Base-by-base conservation (phyloP, 2,797 vertebrate genomes). In the Molossus molossus region DNA sequence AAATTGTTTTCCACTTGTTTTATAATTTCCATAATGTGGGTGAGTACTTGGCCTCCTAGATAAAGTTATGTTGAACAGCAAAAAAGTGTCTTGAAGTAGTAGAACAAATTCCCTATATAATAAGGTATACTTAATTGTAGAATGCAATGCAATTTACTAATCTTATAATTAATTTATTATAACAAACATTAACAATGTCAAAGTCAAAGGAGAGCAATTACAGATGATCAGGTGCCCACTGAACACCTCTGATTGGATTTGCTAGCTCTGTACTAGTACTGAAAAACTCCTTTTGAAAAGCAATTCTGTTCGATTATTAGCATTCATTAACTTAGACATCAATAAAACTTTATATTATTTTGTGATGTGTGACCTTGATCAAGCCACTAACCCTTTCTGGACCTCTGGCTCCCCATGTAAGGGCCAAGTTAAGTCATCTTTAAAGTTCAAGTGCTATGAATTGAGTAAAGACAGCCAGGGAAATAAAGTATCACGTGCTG, bases 1-100 rank as follows among this genome's bases (percentile, higher is more conserved):
- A 60, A 67, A 64, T 67, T 84, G 5, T 70, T 88, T 86, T 90
- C 85, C 69, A 90, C 25, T 76, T 82, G 65, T 23, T 93, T 81
- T 37, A 55, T 87, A 88, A 76, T 91, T 92, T 96, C 5, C n/a
- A 37, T 65, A 25, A 65, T 60, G 12, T 84, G 7, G 1, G 0
- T 70, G 29, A 76, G 3, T 76, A 3, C 25, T 94, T 89, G 79
- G 18, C 33, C 81, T 29, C 25, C 50, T 97, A 15, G 4, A 90
- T 80, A 81, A 91, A 90, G 11, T 50, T 81, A 67, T 69, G 5
- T 37, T 72, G 25, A 89, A 14, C 17, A 75, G 27, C 64, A 69
- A 70, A 90, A 20, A 53, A 21, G 12, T n/a, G 83, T 25, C 67
- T 93, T 75, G n/a, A 95, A 97, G 84, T 86, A 81, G 40, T 48